Percentiles rank a stretch among this genome's conserved stretches.
phyloP scores from a whole-genome alignment of 2,888 invertebrate species.

The Mythimna albipuncta region DNA sequence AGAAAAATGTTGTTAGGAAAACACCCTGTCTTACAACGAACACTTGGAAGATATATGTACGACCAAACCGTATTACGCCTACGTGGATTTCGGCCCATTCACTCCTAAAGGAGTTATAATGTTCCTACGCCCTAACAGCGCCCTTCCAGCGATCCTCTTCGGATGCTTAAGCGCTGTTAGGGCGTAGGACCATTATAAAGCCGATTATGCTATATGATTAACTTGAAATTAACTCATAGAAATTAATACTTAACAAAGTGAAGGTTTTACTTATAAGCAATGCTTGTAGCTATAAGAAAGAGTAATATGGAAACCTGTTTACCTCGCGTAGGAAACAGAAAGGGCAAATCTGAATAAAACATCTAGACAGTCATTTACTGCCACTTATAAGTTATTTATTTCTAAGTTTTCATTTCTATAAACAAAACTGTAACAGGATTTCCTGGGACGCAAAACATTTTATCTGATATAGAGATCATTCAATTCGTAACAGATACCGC shows the following conservation, averaged over 20 bases:
- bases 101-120: no score
- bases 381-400: conserved; percentile 6
- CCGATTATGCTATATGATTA: no score
- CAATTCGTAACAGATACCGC: conserved; percentile 39
- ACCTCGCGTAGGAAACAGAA: conserved; percentile 32
- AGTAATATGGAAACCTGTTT: conserved; percentile 33
- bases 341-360: conserved; percentile 25
- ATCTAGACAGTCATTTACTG: conserved; percentile 31
- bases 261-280: conserved; percentile 18
- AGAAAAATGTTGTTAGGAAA: no score
- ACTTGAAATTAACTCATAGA: neutral
- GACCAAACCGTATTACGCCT: no score
- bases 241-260: conserved; percentile 20
- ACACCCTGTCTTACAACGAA: no score
- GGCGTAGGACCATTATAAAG: no score
- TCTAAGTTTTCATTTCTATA: conserved; percentile 34
- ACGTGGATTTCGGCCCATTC: no score
- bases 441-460: conserved; percentile 30
- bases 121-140: no score
- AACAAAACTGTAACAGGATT: conserved; percentile 18
- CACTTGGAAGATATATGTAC: no score
- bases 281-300: neutral
- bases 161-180: no score
- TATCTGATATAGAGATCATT: conserved; percentile 49
- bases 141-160: no score